phyloP scores from a whole-genome alignment of 2,888 invertebrate species.

The Dicyrtoma fusca region DNA sequence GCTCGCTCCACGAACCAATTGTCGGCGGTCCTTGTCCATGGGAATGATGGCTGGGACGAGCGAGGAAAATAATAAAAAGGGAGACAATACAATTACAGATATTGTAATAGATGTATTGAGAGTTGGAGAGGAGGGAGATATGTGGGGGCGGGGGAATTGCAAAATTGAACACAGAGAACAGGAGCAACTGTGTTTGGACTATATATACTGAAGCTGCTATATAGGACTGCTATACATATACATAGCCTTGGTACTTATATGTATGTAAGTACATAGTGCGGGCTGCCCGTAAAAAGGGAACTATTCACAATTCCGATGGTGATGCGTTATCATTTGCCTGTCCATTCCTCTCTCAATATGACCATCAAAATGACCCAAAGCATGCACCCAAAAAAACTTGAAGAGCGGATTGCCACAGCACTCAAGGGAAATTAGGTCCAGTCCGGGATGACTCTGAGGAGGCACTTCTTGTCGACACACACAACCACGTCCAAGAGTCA shows the following conservation, averaged over 20 bases:
- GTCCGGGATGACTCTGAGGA: constrained; percentile 38
- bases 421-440: constrained; percentile 58
- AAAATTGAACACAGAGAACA: not conserved
- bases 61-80: not conserved
- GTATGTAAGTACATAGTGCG: not conserved
- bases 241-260: no score
- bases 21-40: not conserved
- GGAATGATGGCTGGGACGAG: not conserved
- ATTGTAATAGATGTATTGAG: not conserved
- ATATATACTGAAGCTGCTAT: no score
- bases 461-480: constrained; percentile 42
- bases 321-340: constrained; percentile 48
- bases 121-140: not conserved
- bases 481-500: not conserved
- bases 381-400: constrained; percentile 45
- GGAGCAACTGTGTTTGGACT: not conserved
- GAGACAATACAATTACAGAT: constrained; percentile 18
- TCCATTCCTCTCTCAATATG: constrained; percentile 30
- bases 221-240: no score
- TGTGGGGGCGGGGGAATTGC: constrained; percentile 11
- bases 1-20: no score
- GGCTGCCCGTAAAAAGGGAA: not conserved
- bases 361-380: constrained; percentile 31
- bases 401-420: constrained; percentile 55
- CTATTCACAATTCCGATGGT: constrained; percentile 26